phyloP scores from a whole-genome alignment of 2,888 invertebrate genomes.

The Tetragnatha montana region DNA sequence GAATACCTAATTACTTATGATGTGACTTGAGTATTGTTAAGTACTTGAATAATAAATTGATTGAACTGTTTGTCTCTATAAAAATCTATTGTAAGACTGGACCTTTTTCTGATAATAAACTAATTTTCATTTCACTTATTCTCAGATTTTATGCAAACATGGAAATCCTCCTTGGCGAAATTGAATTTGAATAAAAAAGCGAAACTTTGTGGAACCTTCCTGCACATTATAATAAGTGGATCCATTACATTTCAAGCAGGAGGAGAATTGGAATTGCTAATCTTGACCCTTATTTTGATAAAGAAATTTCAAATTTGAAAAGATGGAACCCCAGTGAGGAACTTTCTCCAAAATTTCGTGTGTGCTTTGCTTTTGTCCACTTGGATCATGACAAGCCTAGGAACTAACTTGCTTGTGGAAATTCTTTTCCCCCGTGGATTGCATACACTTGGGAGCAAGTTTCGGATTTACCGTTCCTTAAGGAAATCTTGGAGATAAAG shows the following conservation, averaged over 20 bases:
- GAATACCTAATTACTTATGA: neutral
- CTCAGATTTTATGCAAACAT: constrained; percentile 68
- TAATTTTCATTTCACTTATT: constrained; percentile 70
- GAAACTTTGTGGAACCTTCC: constrained; percentile 46
- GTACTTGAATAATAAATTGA: constrained; percentile 5
- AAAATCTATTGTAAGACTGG: constrained; percentile 39
- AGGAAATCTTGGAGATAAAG: constrained; percentile 44
- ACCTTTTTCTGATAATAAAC: constrained; percentile 60
- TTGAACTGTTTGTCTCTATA: constrained; percentile 6
- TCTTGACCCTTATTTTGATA: constrained; percentile 54
- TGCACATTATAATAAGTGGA: constrained; percentile 48
- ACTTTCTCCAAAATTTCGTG: constrained; percentile 19
- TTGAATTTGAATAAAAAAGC: constrained; percentile 52
- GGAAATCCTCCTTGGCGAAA: constrained; percentile 40
- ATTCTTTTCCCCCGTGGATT: constrained; percentile 30
- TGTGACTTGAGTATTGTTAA: neutral
- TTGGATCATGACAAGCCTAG: constrained; percentile 37
- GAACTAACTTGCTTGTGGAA: constrained; percentile 35
- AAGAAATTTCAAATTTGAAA: constrained; percentile 29
- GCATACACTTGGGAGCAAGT: constrained; percentile 38
- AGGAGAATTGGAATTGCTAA: constrained; percentile 34
- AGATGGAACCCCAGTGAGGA: constrained; percentile 12
- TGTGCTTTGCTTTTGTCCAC: constrained; percentile 16
- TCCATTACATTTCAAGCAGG: constrained; percentile 45
- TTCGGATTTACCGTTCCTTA: constrained; percentile 26